Evolutionary conservation across 2,797 vertebrate genomes (phyloP).

Genomic region (Acanthiza pusilla): DNA sequence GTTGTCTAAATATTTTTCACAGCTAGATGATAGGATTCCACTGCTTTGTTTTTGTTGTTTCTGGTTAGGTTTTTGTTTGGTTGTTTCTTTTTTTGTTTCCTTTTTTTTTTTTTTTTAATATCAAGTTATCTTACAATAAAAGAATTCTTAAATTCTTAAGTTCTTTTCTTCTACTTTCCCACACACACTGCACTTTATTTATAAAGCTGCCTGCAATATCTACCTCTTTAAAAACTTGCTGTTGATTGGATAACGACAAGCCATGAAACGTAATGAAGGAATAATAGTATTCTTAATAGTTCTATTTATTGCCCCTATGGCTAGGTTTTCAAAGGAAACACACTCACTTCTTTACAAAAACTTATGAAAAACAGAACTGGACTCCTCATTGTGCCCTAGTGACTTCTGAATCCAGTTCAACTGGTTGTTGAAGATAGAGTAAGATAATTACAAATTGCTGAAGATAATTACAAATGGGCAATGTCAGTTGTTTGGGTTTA

Average conservation of each 20-base stretch:
- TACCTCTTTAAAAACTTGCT: neutral
- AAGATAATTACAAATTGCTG: neutral
- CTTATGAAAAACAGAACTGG: neutral
- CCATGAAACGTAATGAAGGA: neutral
- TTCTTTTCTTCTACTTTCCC: neutral
- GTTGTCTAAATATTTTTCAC: neutral
- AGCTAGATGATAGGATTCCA: neutral
- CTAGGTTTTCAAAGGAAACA: neutral
- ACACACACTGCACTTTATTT: fast-evolving
- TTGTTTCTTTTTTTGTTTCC: too few relatives aligned
- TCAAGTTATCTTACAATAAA: neutral
- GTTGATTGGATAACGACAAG: neutral
- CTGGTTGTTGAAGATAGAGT: neutral
- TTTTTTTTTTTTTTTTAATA: neutral
- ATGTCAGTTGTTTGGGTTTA: neutral
- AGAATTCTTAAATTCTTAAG: neutral
- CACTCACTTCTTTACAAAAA: neutral
- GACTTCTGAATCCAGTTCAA: neutral
- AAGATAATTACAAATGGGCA: neutral
- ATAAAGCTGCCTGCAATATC: neutral
- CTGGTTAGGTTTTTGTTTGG: neutral
- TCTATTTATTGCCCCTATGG: neutral
- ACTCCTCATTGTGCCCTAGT: neutral
- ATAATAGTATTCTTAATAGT: neutral
- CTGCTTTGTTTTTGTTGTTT: neutral